phyloP scores from a whole-genome alignment of 2,888 invertebrate species.

The Argyresthia goedartella region DNA sequence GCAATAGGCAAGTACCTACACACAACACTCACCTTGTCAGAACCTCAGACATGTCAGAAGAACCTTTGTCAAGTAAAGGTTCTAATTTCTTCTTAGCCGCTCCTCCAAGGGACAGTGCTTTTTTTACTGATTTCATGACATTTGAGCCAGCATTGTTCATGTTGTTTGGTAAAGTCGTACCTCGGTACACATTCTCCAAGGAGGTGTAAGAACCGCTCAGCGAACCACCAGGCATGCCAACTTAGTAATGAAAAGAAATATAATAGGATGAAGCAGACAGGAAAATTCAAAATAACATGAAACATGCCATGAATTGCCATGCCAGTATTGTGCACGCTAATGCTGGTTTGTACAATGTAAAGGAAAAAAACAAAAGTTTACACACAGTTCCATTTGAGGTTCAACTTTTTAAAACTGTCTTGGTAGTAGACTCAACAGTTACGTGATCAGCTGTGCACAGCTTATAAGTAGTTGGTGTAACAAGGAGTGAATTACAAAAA shows the following conservation, averaged over 20 bases:
- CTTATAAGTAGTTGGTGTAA: not conserved
- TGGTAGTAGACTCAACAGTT: not conserved
- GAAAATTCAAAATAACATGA: conserved; percentile 10
- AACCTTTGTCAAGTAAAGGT: conserved; percentile 23
- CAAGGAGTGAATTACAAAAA: not conserved
- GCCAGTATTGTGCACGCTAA: not conserved
- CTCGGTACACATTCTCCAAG: conserved; percentile 74
- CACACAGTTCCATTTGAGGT: not conserved
- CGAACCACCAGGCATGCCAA: conserved; percentile 73
- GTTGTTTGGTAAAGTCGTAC: conserved; percentile 70
- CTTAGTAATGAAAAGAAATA: conserved; percentile 35
- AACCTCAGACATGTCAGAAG: conserved; percentile 19
- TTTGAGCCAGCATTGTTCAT: conserved; percentile 54
- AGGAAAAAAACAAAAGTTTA: not conserved
- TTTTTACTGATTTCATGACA: conserved; percentile 72
- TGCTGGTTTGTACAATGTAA: not conserved
- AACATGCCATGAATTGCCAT: conserved; percentile 5
- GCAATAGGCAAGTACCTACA: conserved; percentile 5
- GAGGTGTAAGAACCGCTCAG: conserved; percentile 76
- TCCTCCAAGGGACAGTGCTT: conserved; percentile 66
- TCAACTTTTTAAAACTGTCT: not conserved
- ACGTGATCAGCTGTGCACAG: conserved; percentile 3
- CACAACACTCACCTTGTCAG: conserved; percentile 26
- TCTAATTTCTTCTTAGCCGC: conserved; percentile 37
- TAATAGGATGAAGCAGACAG: conserved; percentile 21